Conservation (phyloP, 2,888 invertebrate species). For the Pyralis farinalis region DNA sequence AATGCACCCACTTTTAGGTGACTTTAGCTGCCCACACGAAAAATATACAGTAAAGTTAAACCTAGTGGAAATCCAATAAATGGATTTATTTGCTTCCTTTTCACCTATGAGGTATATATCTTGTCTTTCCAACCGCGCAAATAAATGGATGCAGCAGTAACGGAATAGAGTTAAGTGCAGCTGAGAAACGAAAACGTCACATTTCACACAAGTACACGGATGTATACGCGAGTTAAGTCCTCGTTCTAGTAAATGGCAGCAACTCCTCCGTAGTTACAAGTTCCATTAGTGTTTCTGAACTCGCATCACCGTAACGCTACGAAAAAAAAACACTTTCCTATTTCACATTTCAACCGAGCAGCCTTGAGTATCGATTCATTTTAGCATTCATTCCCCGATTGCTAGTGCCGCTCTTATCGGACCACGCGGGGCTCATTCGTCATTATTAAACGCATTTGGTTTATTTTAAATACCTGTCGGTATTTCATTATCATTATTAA, state of each 20-base stretch:
- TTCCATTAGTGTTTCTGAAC: conserved; percentile 30
- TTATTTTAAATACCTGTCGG: conserved; percentile 5
- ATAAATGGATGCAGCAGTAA: neutral
- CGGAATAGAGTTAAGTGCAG: neutral
- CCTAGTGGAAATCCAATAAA: neutral
- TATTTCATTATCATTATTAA: conserved; percentile 4
- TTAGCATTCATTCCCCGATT: conserved; percentile 17
- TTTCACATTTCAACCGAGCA: conserved; percentile 11
- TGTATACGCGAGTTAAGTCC: conserved; percentile 11
- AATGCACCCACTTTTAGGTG: neutral
- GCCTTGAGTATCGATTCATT: conserved; percentile 32
- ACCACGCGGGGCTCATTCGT: conserved; percentile 32
- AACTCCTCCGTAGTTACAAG: conserved; percentile 18
- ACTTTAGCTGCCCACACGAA: neutral
- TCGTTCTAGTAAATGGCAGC: conserved; percentile 16
- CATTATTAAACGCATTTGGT: conserved; percentile 30
- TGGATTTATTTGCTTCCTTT: neutral
- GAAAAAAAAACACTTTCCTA: conserved; percentile 23
- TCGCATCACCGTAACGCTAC: conserved; percentile 22
- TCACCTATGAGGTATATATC: neutral
- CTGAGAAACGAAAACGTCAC: neutral
- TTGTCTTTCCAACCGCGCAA: neutral
- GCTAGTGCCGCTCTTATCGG: conserved; percentile 23
- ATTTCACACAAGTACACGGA: neutral
- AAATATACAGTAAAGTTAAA: neutral